Percentiles rank a stretch among this genome's conserved stretches.
Evolutionary conservation across 2,113 vertebrate genomes (phyloP).

Genomic region (Periophthalmus modestus): DNA sequence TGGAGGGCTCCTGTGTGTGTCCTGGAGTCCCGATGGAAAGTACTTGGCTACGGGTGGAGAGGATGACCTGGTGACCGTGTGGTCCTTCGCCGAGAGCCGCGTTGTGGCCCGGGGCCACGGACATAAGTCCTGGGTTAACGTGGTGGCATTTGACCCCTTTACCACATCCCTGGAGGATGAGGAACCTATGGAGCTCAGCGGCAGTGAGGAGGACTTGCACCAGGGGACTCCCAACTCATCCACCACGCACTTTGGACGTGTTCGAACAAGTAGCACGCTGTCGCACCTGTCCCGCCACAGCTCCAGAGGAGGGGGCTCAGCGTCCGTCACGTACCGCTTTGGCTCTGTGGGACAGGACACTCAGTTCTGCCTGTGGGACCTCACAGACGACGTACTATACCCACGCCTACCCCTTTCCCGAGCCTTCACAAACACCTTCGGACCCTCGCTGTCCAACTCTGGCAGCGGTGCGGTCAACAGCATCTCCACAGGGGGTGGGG

Average conservation of each 20-base stretch:
- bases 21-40: conserved; percentile 91
- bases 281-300: conserved; percentile 83
- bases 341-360: conserved; percentile 93
- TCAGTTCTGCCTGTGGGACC: conserved; percentile 92
- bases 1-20: conserved; percentile 89
- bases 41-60: conserved; percentile 90
- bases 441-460: conserved; percentile 67
- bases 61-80: conserved; percentile 91
- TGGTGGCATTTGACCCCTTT: conserved; percentile 90
- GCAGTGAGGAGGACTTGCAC: conserved; percentile 79
- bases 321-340: conserved; percentile 85
- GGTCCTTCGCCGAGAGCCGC: conserved; percentile 87
- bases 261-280: conserved; percentile 81
- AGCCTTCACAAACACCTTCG: conserved; percentile 81
- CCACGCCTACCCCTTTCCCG: conserved; percentile 81
- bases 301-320: conserved; percentile 69
- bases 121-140: conserved; percentile 94
- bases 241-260: conserved; percentile 72
- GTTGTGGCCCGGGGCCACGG: conserved; percentile 90
- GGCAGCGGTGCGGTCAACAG: conserved; percentile 71
- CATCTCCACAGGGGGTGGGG: conserved; percentile 52
- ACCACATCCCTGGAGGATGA: conserved; percentile 83
- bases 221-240: conserved; percentile 63
- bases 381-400: conserved; percentile 86
- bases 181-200: conserved; percentile 74